Percentiles rank a stretch among this genome's conserved stretches.
Conservation (phyloP, 2,113 vertebrate species). For the Anolis carolinensis region DNA sequence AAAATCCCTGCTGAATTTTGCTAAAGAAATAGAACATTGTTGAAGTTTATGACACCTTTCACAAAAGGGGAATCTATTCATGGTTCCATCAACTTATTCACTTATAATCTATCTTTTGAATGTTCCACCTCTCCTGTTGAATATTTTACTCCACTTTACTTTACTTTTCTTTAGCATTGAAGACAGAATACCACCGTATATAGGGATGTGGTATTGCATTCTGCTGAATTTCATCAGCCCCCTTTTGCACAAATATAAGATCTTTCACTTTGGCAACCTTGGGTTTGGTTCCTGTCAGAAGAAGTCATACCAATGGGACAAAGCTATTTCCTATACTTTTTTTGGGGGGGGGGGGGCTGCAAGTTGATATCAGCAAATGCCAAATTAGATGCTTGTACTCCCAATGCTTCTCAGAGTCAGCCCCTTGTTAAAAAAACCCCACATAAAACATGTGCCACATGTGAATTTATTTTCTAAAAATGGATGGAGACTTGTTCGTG, state of each 20-base stretch:
- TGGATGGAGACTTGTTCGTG: not conserved
- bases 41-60: not conserved
- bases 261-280: not conserved
- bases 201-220: not conserved
- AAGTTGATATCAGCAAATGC: not conserved
- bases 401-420: not conserved
- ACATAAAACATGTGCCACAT: not conserved
- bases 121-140: not conserved
- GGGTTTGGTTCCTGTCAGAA: not conserved
- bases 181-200: not conserved
- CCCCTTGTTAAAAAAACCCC: not conserved
- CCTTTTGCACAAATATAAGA: not conserved
- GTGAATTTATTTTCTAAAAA: constrained; percentile 14
- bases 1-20: not conserved
- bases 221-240: not conserved
- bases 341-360: too few relatives aligned
- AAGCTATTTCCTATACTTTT: not conserved
- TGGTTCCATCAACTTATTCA: not conserved
- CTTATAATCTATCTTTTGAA: not conserved
- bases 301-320: not conserved
- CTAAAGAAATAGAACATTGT: not conserved
- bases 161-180: not conserved
- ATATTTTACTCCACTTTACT: not conserved
- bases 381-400: not conserved
- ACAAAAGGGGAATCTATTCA: not conserved